These are phyloP conservation scores for Neodiprion lecontei DNA, from an alignment of 1,140 invertebrate species.

Conservation along the genomic window DNA sequence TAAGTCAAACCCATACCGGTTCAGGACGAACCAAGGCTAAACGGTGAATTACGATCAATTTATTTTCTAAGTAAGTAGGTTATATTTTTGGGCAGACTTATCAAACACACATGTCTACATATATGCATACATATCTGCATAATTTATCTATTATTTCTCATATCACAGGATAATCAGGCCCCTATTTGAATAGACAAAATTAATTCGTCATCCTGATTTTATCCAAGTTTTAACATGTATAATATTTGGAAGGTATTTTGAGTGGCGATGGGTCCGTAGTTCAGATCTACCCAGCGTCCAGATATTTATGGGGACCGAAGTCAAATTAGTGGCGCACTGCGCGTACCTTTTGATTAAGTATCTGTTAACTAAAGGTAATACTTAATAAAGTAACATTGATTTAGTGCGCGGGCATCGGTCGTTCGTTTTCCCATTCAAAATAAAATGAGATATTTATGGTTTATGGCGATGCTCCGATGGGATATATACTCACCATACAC, in stretches of 20 bases:
- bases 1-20: too few relatives aligned
- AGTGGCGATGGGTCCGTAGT: constrained; percentile 18
- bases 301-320: constrained; percentile 64
- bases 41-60: too few relatives aligned
- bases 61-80: too few relatives aligned
- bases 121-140: constrained; percentile 14
- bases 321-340: constrained; percentile 64
- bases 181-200: too few relatives aligned
- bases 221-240: too few relatives aligned
- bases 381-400: constrained; percentile 65
- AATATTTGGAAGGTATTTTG: not conserved
- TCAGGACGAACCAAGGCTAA: too few relatives aligned
- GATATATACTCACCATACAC: constrained; percentile 20
- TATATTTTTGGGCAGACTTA: too few relatives aligned
- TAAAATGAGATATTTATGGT: constrained; percentile 63
- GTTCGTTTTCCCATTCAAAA: constrained; percentile 62
- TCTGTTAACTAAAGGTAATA: constrained; percentile 65
- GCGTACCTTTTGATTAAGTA: constrained; percentile 65
- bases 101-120: not conserved
- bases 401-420: constrained; percentile 57
- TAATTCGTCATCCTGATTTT: too few relatives aligned
- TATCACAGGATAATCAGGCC: too few relatives aligned
- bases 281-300: constrained; percentile 41
- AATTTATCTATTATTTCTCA: not conserved
- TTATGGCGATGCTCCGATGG: constrained; percentile 34